Evolutionary conservation across 2,888 invertebrate species (phyloP), one percentile per base, ranked within the genome.

Genomic region (Cheilosia urbana): DNA sequence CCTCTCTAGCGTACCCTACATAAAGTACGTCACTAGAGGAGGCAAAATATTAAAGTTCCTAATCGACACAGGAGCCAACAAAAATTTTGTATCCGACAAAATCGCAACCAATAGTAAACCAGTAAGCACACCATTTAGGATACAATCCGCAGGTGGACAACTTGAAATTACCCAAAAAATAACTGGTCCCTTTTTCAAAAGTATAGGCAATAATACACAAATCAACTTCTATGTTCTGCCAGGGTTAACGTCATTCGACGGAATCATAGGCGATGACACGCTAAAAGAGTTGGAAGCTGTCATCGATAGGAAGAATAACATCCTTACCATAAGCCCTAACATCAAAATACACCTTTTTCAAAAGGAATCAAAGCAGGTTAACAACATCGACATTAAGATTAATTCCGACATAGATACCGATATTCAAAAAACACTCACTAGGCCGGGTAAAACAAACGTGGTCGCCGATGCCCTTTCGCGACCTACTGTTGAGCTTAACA

Each of bases 1-100:
- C 57, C 75, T 65, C 55, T 75, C 65, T 65, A 75, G 63, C 75
- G 57, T 75, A 75, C 47, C 75, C 30, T 63, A 63, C 63, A 4
- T 73, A 53, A 27, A 24, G 24, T 27, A 6, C 6, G 1, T 0
- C 6, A 27, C 27, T 27, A 27, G 1, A 27, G 27, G 27, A 1
- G 6, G 27, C 6, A 27, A 6, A 27, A 27, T 27, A 27, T 27
- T 6, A 27, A 27, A 27, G 27, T 27, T 27, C 27, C 27, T 27
- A 27, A 27, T 27, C 27, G 27, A 27, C 27, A 27, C 27, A 27
- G 27, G 27, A 6, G 27, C 6, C 6, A 27, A 27, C 6, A 27
- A 27, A 27, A 27, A 27, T 27, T 27, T 27, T 27, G 27, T 27
- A 17, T 60, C 34, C 4, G 51, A 37, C 15, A 40, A 17, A 72